Conservation (phyloP, 2,888 invertebrate species). For the Drosophila percnosoma region DNA sequence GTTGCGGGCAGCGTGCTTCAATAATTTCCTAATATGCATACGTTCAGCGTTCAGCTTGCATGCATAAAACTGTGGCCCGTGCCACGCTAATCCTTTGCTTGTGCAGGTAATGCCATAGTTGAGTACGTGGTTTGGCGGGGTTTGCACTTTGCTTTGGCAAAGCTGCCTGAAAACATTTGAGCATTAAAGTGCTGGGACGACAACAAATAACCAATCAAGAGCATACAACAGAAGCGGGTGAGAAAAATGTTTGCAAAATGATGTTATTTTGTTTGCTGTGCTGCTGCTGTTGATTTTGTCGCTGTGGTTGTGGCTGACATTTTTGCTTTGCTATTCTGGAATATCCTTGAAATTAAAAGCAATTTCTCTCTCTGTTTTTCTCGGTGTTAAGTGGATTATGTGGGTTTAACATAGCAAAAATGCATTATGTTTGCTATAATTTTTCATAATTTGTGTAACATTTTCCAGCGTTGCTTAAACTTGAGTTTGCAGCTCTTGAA, state of each 20-base stretch:
- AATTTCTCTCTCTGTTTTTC: not conserved
- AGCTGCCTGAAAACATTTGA: conserved; percentile 52
- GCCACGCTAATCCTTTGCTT: conserved; percentile 45
- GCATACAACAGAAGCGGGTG: not conserved
- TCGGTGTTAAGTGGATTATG: conserved; percentile 17
- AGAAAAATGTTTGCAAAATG: conserved; percentile 48
- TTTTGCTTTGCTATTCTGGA: conserved; percentile 15
- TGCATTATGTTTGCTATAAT: conserved; percentile 4
- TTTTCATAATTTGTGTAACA: conserved; percentile 3
- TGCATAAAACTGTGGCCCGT: conserved; percentile 34
- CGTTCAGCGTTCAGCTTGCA: conserved; percentile 21
- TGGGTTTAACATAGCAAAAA: conserved; percentile 2
- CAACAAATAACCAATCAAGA: conserved; percentile 18
- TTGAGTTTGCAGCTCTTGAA: not conserved
- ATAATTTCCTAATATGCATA: conserved; percentile 70
- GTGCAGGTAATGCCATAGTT: conserved; percentile 23
- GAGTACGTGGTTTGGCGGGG: not conserved
- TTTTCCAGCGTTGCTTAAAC: conserved; percentile 1
- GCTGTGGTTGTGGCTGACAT: conserved; percentile 21
- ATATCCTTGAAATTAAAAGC: conserved; percentile 28
- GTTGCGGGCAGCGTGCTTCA: conserved; percentile 40
- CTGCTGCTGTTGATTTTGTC: conserved; percentile 3
- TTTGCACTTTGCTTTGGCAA: conserved; percentile 40
- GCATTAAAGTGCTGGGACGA: conserved; percentile 60
- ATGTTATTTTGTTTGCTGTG: conserved; percentile 7